Evolutionary conservation across 2,888 invertebrate genomes (phyloP), one percentile per base, ranked within the genome.

Genomic region (Sphinx pinastri): DNA sequence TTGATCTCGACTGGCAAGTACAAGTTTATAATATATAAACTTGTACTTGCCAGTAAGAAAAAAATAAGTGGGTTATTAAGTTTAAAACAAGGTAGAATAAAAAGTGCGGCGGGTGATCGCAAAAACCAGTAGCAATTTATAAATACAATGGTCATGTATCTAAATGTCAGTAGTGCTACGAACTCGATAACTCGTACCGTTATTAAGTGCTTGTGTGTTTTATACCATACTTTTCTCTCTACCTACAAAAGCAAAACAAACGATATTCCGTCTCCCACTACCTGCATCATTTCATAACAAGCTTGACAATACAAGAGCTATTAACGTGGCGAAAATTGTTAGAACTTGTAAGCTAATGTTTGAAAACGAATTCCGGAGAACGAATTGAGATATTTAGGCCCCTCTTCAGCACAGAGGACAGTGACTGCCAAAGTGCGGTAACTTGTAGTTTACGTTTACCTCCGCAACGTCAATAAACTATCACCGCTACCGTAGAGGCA

Each of bases 231-330:
- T 63, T 49, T 49, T 49, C 19, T 63, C 19, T 49, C 13, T 57
- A 19, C 49, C 10, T 47, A 63, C 63, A 63, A 63, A 63, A 63
- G 63, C 63, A 63, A 63, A 63, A 63, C 63, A 63, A 63, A 63
- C 63, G 49, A 19, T 47, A 63, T 47, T 49, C 49, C 63, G 47
- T 19, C 49, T 63, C 63, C 19, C 49, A 25, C 63, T 19, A 63
- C 25, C 12, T 19, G 2, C 49, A 19, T 47, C 12, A n/a, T 47
- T 60, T 60, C 16, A 47, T 47, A 60, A 16, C 47, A 60, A 60
- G 47, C 60, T 16, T 60, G 47, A 60, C 25, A 45, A 12, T 6
- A 45, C 11, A 45, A 12, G 4, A 19, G 19, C 12, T 49, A 19
- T 47, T 47, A 13, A 47, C 0, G 6, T 31, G 13, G 58, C 58